phyloP scores from a whole-genome alignment of 2,797 vertebrate species.

The Eulemur albifrons region DNA sequence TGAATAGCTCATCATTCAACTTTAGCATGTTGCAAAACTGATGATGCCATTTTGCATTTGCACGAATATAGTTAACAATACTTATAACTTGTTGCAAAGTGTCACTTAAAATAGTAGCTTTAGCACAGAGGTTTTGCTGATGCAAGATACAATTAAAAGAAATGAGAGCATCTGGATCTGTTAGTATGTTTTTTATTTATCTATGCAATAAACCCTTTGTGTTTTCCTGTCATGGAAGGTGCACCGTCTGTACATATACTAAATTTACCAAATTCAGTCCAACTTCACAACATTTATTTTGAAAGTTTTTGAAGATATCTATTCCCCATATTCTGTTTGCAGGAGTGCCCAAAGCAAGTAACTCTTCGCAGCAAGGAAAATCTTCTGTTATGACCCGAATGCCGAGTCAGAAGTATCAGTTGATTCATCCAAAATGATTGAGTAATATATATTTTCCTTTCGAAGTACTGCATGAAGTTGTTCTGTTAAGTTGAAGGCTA shows the following conservation, averaged over 20 bases:
- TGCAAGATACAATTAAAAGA: neutral
- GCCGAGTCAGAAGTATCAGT: neutral
- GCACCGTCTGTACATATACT: neutral
- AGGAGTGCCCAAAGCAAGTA: neutral
- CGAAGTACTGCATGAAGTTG: neutral
- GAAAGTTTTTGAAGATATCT: neutral
- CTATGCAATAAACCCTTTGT: neutral
- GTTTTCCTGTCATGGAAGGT: neutral
- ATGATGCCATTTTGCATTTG: neutral
- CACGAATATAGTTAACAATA: neutral
- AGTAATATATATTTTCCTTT: neutral
- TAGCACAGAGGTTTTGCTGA: neutral
- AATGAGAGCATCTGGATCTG: neutral
- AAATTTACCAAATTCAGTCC: neutral
- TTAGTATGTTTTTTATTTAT: neutral
- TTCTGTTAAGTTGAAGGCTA: neutral
- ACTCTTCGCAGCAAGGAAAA: neutral
- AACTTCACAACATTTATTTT: neutral
- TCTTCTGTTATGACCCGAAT: neutral
- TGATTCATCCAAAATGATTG: neutral
- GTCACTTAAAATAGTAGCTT: neutral
- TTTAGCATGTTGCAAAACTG: neutral
- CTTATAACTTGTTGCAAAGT: neutral
- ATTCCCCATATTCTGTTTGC: neutral
- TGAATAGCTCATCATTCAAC: neutral